Evolutionary conservation across 2,113 vertebrate species (phyloP).

Genomic region (Sapajus apella): DNA sequence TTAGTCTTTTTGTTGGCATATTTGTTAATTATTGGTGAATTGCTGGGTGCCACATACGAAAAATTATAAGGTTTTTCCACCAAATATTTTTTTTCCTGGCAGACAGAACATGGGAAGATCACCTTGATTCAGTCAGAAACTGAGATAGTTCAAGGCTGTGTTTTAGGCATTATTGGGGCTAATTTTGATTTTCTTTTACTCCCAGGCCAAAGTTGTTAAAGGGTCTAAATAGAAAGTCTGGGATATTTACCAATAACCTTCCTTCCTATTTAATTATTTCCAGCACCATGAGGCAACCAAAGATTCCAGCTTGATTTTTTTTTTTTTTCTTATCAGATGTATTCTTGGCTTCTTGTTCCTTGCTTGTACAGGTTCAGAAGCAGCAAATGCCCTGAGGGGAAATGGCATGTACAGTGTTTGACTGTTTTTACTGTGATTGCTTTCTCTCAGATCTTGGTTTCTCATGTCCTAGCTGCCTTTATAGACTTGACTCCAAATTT

Average conservation of each 20-base stretch:
- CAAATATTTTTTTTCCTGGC: background rate
- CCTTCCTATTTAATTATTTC: background rate
- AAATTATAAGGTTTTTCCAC: background rate
- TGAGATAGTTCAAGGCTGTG: background rate
- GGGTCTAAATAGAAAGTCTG: background rate
- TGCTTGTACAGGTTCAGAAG: background rate
- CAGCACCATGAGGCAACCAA: background rate
- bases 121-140: background rate
- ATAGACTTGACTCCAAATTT: background rate
- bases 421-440: background rate
- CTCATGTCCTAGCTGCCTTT: background rate
- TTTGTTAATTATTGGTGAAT: background rate
- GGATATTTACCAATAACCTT: background rate
- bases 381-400: background rate
- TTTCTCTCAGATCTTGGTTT: background rate
- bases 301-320: background rate
- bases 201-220: background rate
- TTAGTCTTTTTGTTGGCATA: background rate
- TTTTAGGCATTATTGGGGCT: background rate
- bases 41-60: background rate
- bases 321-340: background rate
- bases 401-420: background rate
- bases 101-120: background rate
- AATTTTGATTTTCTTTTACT: background rate
- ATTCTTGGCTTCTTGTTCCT: conserved; percentile 3